Conservation (phyloP, 23 tunicate genomes). For the Diplosoma virens region DNA sequence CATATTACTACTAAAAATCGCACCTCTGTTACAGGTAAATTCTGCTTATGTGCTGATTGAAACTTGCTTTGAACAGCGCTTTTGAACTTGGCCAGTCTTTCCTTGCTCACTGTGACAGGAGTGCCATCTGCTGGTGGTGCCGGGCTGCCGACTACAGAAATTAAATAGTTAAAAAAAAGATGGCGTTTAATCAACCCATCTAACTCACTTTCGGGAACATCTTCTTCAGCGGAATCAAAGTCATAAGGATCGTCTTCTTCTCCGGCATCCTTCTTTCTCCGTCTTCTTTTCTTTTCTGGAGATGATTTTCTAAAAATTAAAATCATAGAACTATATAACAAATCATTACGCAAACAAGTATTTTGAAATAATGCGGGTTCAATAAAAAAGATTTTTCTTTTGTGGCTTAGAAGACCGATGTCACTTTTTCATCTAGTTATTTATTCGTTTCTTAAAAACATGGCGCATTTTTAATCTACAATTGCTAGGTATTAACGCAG, state of each 20-base stretch:
- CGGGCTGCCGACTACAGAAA: slow-evolving; percentile 16
- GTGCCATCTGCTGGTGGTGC: slow-evolving; percentile 12
- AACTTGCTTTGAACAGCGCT: slow-evolving; percentile 66
- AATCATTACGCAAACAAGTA: too few species aligned
- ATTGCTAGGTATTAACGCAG: too few species aligned
- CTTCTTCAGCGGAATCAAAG: slow-evolving; percentile 81
- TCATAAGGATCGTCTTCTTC: slow-evolving; percentile 56
- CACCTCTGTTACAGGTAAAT: slow-evolving; percentile 50
- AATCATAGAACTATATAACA: too few species aligned
- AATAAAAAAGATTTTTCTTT: too few species aligned
- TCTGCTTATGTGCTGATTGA: slow-evolving; percentile 70
- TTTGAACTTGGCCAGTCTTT: slow-evolving; percentile 49
- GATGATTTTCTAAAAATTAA: slow-evolving; percentile 5
- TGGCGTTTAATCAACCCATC: too few species aligned
- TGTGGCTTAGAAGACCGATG: too few species aligned
- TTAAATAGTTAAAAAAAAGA: background rate
- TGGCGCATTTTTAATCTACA: too few species aligned
- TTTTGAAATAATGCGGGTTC: too few species aligned
- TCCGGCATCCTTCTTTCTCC: slow-evolving; percentile 2
- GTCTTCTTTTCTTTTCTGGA: background rate
- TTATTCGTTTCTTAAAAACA: too few species aligned
- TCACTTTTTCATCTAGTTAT: too few species aligned
- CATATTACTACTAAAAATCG: too few species aligned
- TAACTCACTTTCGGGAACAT: slow-evolving; percentile 46
- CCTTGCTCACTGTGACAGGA: slow-evolving; percentile 36